Conservation (phyloP, 1,140 invertebrate genomes). For the Anadara kagoshimensis region DNA sequence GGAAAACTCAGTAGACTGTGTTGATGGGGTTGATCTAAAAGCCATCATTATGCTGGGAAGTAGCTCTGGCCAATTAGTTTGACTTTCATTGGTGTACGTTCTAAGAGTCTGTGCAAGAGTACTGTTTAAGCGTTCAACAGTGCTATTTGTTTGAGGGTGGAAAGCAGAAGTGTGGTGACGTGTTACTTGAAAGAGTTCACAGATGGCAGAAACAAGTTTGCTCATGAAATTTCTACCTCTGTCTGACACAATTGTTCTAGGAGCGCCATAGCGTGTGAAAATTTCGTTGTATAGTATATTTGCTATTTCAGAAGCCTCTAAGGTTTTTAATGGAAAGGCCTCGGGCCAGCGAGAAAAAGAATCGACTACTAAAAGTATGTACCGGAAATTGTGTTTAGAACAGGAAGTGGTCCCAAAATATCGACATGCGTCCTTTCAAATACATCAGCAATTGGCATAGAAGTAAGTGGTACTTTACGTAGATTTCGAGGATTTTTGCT, state of each 20-base stretch:
- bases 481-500: conserved; percentile 1
- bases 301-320: conserved; percentile 32
- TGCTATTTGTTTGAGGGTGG: conserved; percentile 35
- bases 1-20: conserved; percentile 27
- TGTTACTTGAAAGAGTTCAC: conserved; percentile 33
- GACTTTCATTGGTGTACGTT: conserved; percentile 26
- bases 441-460: conserved; percentile 20
- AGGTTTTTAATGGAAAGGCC: conserved; percentile 27
- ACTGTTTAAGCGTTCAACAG: conserved; percentile 28
- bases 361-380: conserved; percentile 50
- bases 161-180: conserved; percentile 15
- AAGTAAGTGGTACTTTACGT: conserved; percentile 11
- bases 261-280: conserved; percentile 39
- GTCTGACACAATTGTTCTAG: conserved; percentile 30
- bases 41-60: conserved; percentile 41
- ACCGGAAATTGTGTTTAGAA: conserved; percentile 28
- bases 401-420: conserved; percentile 36
- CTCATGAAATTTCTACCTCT: conserved; percentile 34
- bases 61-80: conserved; percentile 34
- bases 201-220: conserved; percentile 31
- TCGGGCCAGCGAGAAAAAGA: conserved; percentile 45
- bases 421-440: conserved; percentile 41
- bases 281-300: conserved; percentile 42
- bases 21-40: conserved; percentile 21
- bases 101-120: conserved; percentile 20